Evolutionary conservation across 2,888 invertebrate species (phyloP).

Genomic region (Polymixis lichenea): DNA sequence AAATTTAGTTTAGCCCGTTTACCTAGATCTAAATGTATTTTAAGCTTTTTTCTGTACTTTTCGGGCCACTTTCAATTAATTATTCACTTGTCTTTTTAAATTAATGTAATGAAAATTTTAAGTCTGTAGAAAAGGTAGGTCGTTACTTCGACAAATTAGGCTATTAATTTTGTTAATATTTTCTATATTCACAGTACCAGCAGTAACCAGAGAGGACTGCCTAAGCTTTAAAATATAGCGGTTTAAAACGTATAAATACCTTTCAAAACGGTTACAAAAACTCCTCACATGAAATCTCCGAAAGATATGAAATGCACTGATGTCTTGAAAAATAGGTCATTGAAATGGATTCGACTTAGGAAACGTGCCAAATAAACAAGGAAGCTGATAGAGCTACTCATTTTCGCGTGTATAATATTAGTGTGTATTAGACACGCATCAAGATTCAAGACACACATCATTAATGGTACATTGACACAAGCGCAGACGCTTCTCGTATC

Average conservation of each 20-base stretch:
- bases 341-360: not conserved
- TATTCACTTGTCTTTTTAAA: slow-evolving; percentile 54
- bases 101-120: slow-evolving; percentile 51
- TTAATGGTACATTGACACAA: slow-evolving; percentile 31
- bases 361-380: slow-evolving; percentile 2
- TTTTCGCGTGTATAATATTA: slow-evolving; percentile 22
- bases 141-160: slow-evolving; percentile 50
- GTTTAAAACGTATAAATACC: not conserved
- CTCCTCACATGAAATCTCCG: not conserved
- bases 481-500: not conserved
- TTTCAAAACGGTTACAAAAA: not conserved
- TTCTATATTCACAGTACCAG: slow-evolving; percentile 34
- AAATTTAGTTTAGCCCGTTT: slow-evolving; percentile 52
- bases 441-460: not conserved
- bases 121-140: slow-evolving; percentile 40
- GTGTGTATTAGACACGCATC: not conserved
- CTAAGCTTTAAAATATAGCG: not conserved
- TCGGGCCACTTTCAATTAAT: slow-evolving; percentile 31
- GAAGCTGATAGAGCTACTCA: not conserved
- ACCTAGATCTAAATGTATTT: slow-evolving; percentile 32
- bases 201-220: slow-evolving; percentile 28
- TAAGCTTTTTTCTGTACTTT: slow-evolving; percentile 10
- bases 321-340: not conserved
- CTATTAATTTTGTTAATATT: slow-evolving; percentile 53
- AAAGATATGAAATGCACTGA: not conserved